Evolutionary conservation across 92 coral and sea anemone species (phyloP).

Genomic region (Virgularia gustaviana): DNA sequence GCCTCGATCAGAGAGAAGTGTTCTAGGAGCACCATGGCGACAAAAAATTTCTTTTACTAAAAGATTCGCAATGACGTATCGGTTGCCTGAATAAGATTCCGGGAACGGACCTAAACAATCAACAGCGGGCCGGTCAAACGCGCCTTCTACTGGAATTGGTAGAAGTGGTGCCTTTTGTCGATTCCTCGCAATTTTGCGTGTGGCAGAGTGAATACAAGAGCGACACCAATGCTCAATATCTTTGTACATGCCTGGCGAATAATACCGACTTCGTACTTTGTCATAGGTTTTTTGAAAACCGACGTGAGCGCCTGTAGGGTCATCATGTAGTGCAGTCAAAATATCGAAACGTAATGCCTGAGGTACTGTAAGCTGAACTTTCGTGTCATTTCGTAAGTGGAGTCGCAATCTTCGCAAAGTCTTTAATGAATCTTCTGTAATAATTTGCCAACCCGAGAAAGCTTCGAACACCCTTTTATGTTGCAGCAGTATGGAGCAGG

Average conservation of each 20-base stretch:
- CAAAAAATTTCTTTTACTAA: constrained; percentile 50
- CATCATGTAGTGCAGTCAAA: constrained; percentile 52
- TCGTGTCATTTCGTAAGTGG: constrained; percentile 6
- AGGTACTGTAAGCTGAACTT: constrained; percentile 51
- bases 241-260: constrained; percentile 56
- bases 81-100: constrained; percentile 51
- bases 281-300: constrained; percentile 57
- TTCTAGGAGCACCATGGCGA: constrained; percentile 51
- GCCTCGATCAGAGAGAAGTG: constrained; percentile 59
- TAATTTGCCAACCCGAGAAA: constrained; percentile 18
- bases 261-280: constrained; percentile 47
- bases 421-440: constrained; percentile 13
- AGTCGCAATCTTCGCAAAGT: constrained; percentile 8
- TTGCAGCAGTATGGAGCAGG: constrained; percentile 27
- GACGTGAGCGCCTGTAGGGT: constrained; percentile 52
- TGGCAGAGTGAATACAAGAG: constrained; percentile 52
- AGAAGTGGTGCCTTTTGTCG: constrained; percentile 16
- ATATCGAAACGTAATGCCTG: constrained; percentile 40
- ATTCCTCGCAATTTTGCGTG: constrained; percentile 47
- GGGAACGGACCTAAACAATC: constrained; percentile 66
- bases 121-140: constrained; percentile 51
- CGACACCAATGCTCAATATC: constrained; percentile 60
- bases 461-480: constrained; percentile 21
- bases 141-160: constrained; percentile 44
- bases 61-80: constrained; percentile 54